A percentile compares a stretch with the other conserved stretches of the same genome.
Evolutionary conservation across 2,888 invertebrate species (phyloP).

Genomic region (Hesperia comma): DNA sequence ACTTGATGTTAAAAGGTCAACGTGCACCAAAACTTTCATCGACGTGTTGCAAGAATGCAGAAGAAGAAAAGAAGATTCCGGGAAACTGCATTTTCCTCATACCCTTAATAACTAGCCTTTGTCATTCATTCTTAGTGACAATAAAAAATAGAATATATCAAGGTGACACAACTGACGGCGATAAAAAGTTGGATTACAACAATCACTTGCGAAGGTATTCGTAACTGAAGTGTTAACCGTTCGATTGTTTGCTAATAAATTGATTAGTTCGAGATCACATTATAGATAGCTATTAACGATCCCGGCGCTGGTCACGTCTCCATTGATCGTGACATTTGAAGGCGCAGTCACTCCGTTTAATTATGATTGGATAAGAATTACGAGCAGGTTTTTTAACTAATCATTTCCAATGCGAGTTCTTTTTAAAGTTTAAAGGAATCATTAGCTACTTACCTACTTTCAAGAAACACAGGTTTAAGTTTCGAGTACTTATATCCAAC

Average conservation of each 20-base stretch:
- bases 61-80: too few relatives aligned
- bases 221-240: constrained; percentile 7
- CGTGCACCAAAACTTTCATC: too few relatives aligned
- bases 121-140: neutral
- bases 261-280: constrained; percentile 7
- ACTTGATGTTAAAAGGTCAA: too few relatives aligned
- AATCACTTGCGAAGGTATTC: constrained; percentile 9
- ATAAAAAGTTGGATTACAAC: constrained; percentile 3
- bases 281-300: constrained; percentile 13
- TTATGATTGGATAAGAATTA: neutral
- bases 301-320: constrained; percentile 1
- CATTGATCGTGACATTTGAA: constrained; percentile 14
- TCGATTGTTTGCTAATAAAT: constrained; percentile 28
- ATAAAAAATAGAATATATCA: neutral
- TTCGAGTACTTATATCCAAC: too few relatives aligned
- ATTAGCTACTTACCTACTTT: too few relatives aligned
- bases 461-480: too few relatives aligned
- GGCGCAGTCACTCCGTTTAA: neutral
- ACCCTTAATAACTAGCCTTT: neutral
- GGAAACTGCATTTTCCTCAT: too few relatives aligned
- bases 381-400: neutral
- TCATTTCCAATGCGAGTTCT: too few relatives aligned
- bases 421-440: too few relatives aligned
- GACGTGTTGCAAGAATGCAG: too few relatives aligned
- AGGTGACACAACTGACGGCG: neutral